phyloP scores from a whole-genome alignment of 2,113 vertebrate species.

The Vireo altiloquus region DNA sequence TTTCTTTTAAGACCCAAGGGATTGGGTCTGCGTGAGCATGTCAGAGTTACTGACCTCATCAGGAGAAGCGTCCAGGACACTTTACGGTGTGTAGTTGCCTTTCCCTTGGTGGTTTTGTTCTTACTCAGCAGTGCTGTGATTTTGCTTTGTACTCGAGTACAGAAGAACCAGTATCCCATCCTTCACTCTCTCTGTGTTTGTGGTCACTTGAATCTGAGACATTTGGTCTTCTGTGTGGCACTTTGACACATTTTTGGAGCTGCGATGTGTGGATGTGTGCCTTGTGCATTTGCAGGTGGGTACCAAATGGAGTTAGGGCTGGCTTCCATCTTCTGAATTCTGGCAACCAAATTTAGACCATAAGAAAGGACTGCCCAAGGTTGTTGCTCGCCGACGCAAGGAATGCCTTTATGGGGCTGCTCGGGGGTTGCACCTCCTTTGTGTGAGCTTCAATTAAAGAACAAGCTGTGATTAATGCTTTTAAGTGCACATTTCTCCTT shows the following conservation, averaged over 20 bases:
- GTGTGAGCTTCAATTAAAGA: background rate
- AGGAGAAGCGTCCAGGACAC: background rate
- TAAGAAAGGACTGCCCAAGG: background rate
- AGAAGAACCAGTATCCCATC: background rate
- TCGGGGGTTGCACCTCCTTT: background rate
- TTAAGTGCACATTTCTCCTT: background rate
- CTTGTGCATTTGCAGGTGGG: background rate
- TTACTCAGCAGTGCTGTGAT: background rate
- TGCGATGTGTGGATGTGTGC: background rate
- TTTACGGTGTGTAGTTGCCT: background rate
- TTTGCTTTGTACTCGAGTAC: background rate
- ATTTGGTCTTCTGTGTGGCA: background rate
- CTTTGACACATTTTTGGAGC: background rate
- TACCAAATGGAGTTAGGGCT: background rate
- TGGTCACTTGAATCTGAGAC: rapidly evolving
- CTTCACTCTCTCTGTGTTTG: background rate
- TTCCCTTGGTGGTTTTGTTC: background rate
- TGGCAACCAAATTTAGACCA: background rate
- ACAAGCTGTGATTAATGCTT: conserved; percentile 36
- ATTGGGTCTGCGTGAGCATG: background rate
- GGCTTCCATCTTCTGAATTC: background rate
- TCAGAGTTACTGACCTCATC: background rate
- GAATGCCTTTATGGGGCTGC: background rate
- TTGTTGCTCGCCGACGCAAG: rapidly evolving
- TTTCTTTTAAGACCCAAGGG: background rate